These are phyloP conservation scores for Agrypnia vestita DNA, from an alignment of 1,140 invertebrate genomes.

Conservation along the genomic window DNA sequence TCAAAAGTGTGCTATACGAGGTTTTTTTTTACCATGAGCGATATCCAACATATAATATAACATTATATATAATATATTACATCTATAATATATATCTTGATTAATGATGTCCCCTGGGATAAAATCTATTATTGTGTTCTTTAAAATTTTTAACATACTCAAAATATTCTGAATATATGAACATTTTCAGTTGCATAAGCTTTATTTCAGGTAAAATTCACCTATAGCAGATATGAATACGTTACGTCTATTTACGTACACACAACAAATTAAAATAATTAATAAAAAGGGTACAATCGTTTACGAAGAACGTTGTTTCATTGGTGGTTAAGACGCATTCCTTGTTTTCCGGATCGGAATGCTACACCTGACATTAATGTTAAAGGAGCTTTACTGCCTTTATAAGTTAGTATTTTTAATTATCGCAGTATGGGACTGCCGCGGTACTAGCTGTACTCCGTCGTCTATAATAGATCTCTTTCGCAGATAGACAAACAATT, in stretches of 20 bases:
- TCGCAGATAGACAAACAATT: conserved; percentile 57
- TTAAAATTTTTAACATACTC: too few relatives aligned
- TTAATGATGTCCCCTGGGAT: too few relatives aligned
- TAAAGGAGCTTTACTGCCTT: conserved; percentile 29
- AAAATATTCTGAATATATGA: too few relatives aligned
- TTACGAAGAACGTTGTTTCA: background rate
- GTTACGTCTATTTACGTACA: too few relatives aligned
- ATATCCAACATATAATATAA: too few relatives aligned
- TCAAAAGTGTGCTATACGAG: too few relatives aligned
- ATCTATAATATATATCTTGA: too few relatives aligned
- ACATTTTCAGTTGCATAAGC: background rate
- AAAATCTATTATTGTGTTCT: too few relatives aligned
- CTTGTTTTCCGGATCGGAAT: background rate
- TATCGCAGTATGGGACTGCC: conserved; percentile 52
- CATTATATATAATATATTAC: too few relatives aligned
- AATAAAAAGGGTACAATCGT: background rate
- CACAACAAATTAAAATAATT: background rate
- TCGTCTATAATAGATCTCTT: conserved; percentile 50
- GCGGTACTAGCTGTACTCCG: conserved; percentile 34
- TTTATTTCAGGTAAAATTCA: too few relatives aligned
- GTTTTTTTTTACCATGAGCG: too few relatives aligned
- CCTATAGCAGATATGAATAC: too few relatives aligned
- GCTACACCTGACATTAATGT: background rate
- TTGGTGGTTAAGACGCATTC: background rate
- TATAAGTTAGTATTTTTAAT: conserved; percentile 59